These are phyloP conservation scores for Cyanoderma ruficeps DNA, from an alignment of 2,113 vertebrate genomes.

Conservation along the genomic window DNA sequence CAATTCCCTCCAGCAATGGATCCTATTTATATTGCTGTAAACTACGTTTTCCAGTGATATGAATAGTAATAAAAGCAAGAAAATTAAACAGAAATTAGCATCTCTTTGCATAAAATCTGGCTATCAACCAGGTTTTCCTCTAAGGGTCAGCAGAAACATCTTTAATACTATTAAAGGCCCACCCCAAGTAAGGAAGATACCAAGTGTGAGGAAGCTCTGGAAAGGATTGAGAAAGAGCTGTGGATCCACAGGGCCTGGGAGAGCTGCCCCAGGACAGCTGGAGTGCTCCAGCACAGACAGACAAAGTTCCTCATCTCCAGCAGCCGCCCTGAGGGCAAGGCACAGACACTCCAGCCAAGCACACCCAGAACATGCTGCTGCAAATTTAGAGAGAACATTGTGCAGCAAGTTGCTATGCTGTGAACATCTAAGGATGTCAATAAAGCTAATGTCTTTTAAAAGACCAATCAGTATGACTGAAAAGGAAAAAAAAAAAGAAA, in stretches of 20 bases:
- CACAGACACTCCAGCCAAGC: background rate
- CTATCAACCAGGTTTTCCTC: constrained; percentile 11
- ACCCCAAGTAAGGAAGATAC: background rate
- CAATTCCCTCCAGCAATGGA: constrained; percentile 71
- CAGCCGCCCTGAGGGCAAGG: background rate
- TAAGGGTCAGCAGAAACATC: constrained; percentile 6
- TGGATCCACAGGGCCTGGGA: background rate
- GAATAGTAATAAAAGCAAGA: constrained; percentile 72
- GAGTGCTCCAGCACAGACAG: background rate
- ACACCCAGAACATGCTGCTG: background rate
- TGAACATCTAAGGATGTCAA: background rate
- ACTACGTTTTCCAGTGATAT: constrained; percentile 66
- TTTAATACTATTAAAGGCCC: background rate
- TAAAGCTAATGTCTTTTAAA: background rate
- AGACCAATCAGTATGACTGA: background rate
- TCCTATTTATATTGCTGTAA: constrained; percentile 73
- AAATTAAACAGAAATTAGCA: constrained; percentile 67
- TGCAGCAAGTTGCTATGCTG: background rate
- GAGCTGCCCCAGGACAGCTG: background rate
- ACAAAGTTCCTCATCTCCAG: background rate
- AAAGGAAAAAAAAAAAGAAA: background rate
- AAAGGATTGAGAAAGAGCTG: background rate
- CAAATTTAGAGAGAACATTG: background rate
- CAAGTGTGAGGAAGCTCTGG: background rate
- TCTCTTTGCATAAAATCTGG: constrained; percentile 43